Percentiles rank a stretch among this genome's conserved stretches.
These are phyloP conservation scores for Sylvicola cinctus DNA, from an alignment of 2,888 invertebrate genomes.

Conservation along the genomic window DNA sequence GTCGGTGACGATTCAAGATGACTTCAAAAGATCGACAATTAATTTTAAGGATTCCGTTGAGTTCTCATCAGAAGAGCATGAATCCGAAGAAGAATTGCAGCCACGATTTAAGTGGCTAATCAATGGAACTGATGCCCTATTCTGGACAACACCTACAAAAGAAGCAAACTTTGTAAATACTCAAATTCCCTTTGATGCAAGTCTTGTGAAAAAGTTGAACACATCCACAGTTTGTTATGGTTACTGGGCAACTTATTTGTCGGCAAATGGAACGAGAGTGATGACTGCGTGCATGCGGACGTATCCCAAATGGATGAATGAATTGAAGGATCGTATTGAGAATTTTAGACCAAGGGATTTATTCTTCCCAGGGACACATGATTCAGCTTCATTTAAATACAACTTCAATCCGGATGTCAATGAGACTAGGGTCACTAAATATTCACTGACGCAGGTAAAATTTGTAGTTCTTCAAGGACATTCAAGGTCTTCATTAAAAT, in stretches of 20 bases:
- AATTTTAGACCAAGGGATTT: slow-evolving; percentile 29
- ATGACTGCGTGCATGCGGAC: slow-evolving; percentile 28
- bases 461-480: neutral
- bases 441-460: slow-evolving; percentile 28
- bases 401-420: slow-evolving; percentile 19
- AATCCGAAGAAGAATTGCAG: no score
- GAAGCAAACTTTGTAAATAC: slow-evolving; percentile 14
- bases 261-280: slow-evolving; percentile 17
- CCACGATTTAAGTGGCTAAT: neutral
- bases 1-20: neutral
- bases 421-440: slow-evolving; percentile 27
- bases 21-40: neutral
- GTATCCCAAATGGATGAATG: slow-evolving; percentile 36
- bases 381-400: slow-evolving; percentile 36
- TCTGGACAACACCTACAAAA: no score
- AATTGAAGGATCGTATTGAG: slow-evolving; percentile 25
- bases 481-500: neutral
- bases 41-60: slow-evolving; percentile 8
- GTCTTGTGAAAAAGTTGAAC: slow-evolving; percentile 15
- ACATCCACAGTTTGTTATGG: slow-evolving; percentile 19
- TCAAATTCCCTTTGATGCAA: slow-evolving; percentile 19
- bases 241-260: slow-evolving; percentile 23
- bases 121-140: no score
- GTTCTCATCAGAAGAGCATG: no score
- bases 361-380: slow-evolving; percentile 50